phyloP scores from a whole-genome alignment of 2,797 vertebrate species.

The Thripadectes ignobilis region DNA sequence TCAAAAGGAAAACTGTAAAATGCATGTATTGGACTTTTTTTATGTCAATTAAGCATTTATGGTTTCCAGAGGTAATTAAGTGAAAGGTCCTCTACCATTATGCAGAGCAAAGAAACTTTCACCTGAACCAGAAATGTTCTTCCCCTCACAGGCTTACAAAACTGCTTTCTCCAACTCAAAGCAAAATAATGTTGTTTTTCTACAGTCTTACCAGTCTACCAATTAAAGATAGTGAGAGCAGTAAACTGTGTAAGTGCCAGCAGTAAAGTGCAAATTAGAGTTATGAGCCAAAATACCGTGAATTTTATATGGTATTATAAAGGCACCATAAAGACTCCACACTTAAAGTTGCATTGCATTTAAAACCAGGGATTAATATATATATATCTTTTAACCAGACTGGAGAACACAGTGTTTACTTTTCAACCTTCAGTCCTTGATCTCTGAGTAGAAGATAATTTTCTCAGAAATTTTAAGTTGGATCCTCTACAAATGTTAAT shows the following conservation, averaged over 20 bases:
- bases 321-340: not conserved
- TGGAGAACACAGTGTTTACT: not conserved
- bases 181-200: not conserved
- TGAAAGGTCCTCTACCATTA: conserved; percentile 40
- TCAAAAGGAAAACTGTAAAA: conserved; percentile 63
- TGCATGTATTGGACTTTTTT: conserved; percentile 42
- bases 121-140: conserved; percentile 11
- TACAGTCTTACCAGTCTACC: not conserved
- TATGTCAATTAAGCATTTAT: conserved; percentile 52
- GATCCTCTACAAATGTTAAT: not conserved
- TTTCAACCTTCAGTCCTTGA: not conserved
- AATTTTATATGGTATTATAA: conserved; percentile 31
- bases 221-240: not conserved
- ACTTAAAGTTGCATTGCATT: not conserved
- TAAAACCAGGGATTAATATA: not conserved
- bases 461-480: not conserved
- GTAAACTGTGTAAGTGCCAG: conserved; percentile 1
- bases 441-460: not conserved
- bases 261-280: not conserved
- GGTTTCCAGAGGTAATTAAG: conserved; percentile 10
- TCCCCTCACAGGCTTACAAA: not conserved
- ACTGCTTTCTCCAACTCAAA: not conserved
- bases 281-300: conserved; percentile 30
- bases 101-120: not conserved
- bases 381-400: not conserved